A percentile compares a stretch with the other conserved stretches of the same genome.
Evolutionary conservation across 1,140 invertebrate species (phyloP).

Genomic region (Euura saliciscinereae): DNA sequence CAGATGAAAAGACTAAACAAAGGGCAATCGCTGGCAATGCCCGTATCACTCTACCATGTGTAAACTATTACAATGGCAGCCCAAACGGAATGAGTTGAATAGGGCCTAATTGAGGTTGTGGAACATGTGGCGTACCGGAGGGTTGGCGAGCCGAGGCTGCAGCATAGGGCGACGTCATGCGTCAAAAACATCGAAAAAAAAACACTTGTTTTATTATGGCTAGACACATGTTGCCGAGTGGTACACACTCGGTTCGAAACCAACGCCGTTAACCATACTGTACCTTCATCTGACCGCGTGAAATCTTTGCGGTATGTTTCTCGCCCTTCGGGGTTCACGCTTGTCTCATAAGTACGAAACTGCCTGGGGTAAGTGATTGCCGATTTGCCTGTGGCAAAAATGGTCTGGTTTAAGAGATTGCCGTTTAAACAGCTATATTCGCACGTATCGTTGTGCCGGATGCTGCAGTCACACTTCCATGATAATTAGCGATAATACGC

Average conservation of each 20-base stretch:
- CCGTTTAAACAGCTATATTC: too few relatives aligned
- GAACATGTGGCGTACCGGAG: constrained; percentile 4
- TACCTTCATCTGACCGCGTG: neutral
- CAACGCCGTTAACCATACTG: too few relatives aligned
- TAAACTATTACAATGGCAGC: constrained; percentile 4
- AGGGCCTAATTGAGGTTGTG: constrained; percentile 6
- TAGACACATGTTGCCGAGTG: neutral
- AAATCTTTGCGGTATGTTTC: neutral
- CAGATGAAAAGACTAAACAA: neutral
- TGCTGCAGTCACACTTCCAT: neutral
- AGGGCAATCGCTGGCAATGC: neutral
- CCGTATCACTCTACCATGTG: neutral
- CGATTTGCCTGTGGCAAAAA: too few relatives aligned
- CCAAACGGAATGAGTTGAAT: neutral
- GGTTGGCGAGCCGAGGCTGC: neutral
- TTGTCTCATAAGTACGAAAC: too few relatives aligned
- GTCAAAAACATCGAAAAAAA: neutral
- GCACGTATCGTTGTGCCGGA: too few relatives aligned
- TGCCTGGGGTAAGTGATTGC: too few relatives aligned
- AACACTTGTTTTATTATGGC: constrained; percentile 7
- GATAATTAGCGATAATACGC: neutral
- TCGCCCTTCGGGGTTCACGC: too few relatives aligned
- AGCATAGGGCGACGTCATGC: neutral
- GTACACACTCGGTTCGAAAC: neutral
- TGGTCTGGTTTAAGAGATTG: too few relatives aligned